These are phyloP conservation scores for Labeo calbasu DNA, from an alignment of 2,797 vertebrate species.

Conservation along the genomic window DNA sequence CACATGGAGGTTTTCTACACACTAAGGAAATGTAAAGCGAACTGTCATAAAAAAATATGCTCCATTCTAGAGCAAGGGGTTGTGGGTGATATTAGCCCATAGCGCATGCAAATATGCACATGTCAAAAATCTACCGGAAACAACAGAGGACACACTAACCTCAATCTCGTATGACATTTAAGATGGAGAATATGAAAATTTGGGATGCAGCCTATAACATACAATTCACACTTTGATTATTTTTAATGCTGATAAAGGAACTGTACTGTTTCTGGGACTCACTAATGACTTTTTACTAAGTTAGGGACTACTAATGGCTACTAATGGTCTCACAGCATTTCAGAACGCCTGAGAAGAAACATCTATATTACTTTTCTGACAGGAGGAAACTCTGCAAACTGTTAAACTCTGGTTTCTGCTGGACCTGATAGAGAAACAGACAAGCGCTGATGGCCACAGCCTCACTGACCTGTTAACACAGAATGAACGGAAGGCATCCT, in stretches of 20 bases:
- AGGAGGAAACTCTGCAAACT: constrained; percentile 34
- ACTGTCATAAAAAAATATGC: not conserved
- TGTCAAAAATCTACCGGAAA: not conserved
- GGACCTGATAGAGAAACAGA: constrained; percentile 21
- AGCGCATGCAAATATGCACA: not conserved
- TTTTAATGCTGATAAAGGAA: not conserved
- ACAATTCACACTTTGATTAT: not conserved
- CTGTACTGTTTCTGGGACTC: not conserved
- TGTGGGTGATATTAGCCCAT: not conserved
- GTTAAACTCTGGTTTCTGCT: constrained; percentile 22
- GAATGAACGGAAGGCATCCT: constrained; percentile 50
- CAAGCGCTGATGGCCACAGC: not conserved
- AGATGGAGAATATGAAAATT: not conserved
- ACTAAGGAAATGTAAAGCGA: not conserved
- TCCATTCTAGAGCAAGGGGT: not conserved
- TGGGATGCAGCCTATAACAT: not conserved
- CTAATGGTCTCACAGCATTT: not conserved
- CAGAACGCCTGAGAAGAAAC: not conserved
- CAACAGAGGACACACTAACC: not conserved
- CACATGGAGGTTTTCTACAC: not conserved
- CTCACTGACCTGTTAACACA: constrained; percentile 35
- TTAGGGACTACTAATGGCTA: not conserved
- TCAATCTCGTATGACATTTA: not conserved
- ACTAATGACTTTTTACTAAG: not conserved
- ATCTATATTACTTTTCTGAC: constrained; percentile 4